phyloP scores from a whole-genome alignment of 1,140 invertebrate species.

The Hylaeus volcanicus region DNA sequence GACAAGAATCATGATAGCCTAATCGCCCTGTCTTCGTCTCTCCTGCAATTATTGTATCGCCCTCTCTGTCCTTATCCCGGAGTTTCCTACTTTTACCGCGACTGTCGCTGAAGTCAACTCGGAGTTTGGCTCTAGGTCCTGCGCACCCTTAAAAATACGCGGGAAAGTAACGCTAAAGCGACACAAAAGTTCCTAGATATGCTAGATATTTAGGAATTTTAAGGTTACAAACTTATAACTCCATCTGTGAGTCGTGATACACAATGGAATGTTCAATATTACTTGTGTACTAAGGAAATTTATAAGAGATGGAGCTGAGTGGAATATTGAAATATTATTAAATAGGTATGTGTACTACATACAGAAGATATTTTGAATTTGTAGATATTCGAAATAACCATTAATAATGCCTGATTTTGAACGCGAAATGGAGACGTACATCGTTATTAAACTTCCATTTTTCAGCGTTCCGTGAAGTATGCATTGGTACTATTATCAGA shows the following conservation, averaged over 20 bases:
- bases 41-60: too few relatives aligned
- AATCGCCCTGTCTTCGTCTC: too few relatives aligned
- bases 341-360: conserved; percentile 61
- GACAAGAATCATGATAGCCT: too few relatives aligned
- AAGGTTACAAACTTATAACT: conserved; percentile 44
- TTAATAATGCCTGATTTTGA: conserved; percentile 26
- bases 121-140: too few relatives aligned
- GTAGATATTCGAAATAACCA: conserved; percentile 33
- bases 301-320: conserved; percentile 67
- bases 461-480: conserved; percentile 36
- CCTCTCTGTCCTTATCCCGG: too few relatives aligned
- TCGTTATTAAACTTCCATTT: conserved; percentile 40
- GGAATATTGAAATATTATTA: conserved; percentile 58
- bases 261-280: conserved; percentile 59
- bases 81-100: too few relatives aligned
- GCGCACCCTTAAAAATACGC: too few relatives aligned
- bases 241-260: conserved; percentile 58
- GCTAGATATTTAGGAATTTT: too few relatives aligned
- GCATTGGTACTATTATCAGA: conserved; percentile 25
- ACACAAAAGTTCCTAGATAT: too few relatives aligned
- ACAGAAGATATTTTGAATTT: conserved; percentile 51
- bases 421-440: conserved; percentile 13
- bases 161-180: too few relatives aligned
- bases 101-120: too few relatives aligned
- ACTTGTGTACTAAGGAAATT: conserved; percentile 61